Base-by-base conservation (phyloP, 2,888 invertebrate species). In the Argyresthia goedartella region DNA sequence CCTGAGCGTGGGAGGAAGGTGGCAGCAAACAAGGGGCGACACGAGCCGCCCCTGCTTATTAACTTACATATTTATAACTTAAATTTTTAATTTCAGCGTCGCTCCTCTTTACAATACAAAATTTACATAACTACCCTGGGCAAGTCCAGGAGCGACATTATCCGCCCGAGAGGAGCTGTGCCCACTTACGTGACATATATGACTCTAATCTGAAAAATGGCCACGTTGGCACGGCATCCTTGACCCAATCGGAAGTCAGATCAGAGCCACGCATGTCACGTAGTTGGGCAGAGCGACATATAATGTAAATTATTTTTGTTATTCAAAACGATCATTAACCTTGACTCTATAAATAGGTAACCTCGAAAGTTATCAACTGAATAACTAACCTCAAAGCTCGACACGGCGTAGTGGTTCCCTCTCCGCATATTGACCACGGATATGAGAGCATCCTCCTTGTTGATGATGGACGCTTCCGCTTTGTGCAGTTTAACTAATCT, bases 351-450 rank as follows among this genome's bases (percentile, higher is more conserved):
- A 36, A 36, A 36, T 7, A 36, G 7, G 36, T 7, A 7, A 8
- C 8, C 36, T 36, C 7, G 36, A 10, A n/a, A n/a, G n/a, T n/a
- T n/a, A n/a, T n/a, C n/a, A n/a, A n/a, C n/a, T n/a, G n/a, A n/a
- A n/a, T n/a, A n/a, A n/a, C n/a, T n/a, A n/a, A 80, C 84, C 69
- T 84, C 81, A 39, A 76, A 69, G 0, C 68, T 71, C 8, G 84
- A 80, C 11, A 85, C 75, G 1, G 85, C 86, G 56, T 87, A 87
- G 55, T 81, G 76, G 61, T 77, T 78, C 11, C 80, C 81, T 1
- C 65, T 54, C 50, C 60, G 61, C 0, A 76, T 85, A 1, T 84
- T 85, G 54, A 86, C 73, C 0, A 87, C 55, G 8, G 82, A 78
- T 33, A 82, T 71, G 1, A 85, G 69, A 4, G 61, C 66, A 6